Conservation (phyloP, 37 sponge, comb jelly and placozoan genomes). For the Hexactinellida sp. region DNA sequence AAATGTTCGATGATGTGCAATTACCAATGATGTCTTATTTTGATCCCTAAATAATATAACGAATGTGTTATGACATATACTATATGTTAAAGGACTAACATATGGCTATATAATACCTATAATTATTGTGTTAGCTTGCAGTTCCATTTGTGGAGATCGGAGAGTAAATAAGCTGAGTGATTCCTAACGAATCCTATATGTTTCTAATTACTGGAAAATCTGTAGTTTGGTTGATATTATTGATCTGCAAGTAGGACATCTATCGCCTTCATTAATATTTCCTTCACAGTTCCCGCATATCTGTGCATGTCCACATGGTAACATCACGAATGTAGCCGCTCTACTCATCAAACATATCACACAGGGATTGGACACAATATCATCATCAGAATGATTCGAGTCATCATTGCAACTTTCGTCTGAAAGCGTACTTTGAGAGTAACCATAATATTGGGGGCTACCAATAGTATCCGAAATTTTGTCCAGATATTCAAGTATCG, state of each 20-base stretch:
- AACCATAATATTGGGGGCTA: too few relatives aligned
- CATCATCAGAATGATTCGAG: too few relatives aligned
- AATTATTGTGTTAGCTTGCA: background rate
- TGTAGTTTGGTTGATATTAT: background rate
- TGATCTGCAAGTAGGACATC: background rate
- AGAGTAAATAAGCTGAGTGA: background rate
- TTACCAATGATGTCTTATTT: background rate
- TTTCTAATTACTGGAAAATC: background rate
- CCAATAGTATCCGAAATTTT: too few relatives aligned
- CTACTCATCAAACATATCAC: background rate
- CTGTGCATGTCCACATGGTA: background rate
- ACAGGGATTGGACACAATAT: background rate
- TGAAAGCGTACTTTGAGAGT: too few relatives aligned
- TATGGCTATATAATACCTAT: background rate
- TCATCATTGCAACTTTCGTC: too few relatives aligned
- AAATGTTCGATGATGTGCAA: too few relatives aligned
- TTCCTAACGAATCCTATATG: background rate
- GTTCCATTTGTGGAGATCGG: background rate
- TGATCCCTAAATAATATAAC: background rate
- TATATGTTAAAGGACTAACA: background rate
- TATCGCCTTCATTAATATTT: background rate
- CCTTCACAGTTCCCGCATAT: background rate
- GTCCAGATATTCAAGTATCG: background rate
- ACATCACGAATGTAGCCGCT: background rate
- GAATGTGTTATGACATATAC: background rate